Evolutionary conservation across 2,113 vertebrate species (phyloP), one percentile per base, ranked within the genome.

Genomic region (Apteryx mantelli): DNA sequence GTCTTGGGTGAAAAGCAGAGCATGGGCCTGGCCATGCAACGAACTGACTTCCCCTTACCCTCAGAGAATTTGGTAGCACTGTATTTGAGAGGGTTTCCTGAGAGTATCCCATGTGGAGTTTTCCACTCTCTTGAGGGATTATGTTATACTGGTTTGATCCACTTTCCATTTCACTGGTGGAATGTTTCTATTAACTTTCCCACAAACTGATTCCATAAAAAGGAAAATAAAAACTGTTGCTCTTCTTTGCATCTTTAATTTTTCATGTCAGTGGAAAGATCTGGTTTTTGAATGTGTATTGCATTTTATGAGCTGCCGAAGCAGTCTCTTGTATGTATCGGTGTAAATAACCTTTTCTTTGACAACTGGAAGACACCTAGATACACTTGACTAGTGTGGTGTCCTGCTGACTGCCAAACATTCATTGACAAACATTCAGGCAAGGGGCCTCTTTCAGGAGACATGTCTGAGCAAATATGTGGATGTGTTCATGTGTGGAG

Each of bases 111-210:
- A 26, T 82, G 40, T 74, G 56, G 71, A 85, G 55, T 88, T 79
- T 91, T 94, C 55, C 0, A 0, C 83, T 61, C 0, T 82, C 40
- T 55, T 82, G 60, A 66, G 85, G 28, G 68, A 53, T 91, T 93
- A 11, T 11, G 7, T 78, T 88, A 20, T 74, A 42, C 19, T 83
- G 30, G 11, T 91, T 74, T 90, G 76, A 95, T 90, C 69, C 68
- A 81, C 30, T 86, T 91, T 73, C 61, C 78, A 42, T 89, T 95
- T 88, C 55, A 64, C 55, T 82, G 66, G 36, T 91, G 73, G 69
- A 91, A 82, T 89, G 82, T 89, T 90, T 87, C 56, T 87, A 10
- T 65, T 88, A 71, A 60, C 32, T 91, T 92, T 88, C 22, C 55
- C 32, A 60, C 36, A 78, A 71, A 55, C 53, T 90, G 63, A 88